Conservation (phyloP, 2,113 vertebrate genomes). For the Cephalopterus ornatus region DNA sequence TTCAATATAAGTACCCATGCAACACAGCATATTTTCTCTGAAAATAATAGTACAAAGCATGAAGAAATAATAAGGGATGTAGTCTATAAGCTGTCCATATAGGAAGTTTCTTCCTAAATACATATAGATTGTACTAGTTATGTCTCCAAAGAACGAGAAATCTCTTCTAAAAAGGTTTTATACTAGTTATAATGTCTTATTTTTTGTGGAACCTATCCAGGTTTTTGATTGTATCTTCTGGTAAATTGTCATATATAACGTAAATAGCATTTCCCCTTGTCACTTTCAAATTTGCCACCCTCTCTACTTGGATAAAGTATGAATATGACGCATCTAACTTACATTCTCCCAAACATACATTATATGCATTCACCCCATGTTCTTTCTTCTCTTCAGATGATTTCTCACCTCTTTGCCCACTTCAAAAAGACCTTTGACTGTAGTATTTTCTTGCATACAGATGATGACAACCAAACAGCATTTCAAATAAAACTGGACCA, state of each 20-base stretch:
- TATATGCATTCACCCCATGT: not conserved
- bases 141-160: not conserved
- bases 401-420: not conserved
- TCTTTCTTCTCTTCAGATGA: not conserved
- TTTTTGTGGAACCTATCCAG: not conserved
- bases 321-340: conserved; percentile 26
- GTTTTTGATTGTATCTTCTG: not conserved
- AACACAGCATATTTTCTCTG: not conserved
- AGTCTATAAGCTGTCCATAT: not conserved
- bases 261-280: not conserved
- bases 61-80: not conserved
- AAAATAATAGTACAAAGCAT: not conserved
- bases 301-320: not conserved
- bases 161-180: not conserved
- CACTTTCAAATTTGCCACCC: not conserved
- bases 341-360: not conserved
- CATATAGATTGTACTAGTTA: not conserved
- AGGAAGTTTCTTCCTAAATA: not conserved
- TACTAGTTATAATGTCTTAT: not conserved
- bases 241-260: not conserved
- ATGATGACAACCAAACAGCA: conserved; percentile 7
- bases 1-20: not conserved
- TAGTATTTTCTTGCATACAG: not conserved
- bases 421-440: not conserved
- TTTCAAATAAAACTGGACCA: not conserved